A percentile compares a stretch with the other conserved stretches of the same genome.
These are phyloP conservation scores for Salvelinus sp. DNA, from an alignment of 2,113 vertebrate species.

Conservation along the genomic window DNA sequence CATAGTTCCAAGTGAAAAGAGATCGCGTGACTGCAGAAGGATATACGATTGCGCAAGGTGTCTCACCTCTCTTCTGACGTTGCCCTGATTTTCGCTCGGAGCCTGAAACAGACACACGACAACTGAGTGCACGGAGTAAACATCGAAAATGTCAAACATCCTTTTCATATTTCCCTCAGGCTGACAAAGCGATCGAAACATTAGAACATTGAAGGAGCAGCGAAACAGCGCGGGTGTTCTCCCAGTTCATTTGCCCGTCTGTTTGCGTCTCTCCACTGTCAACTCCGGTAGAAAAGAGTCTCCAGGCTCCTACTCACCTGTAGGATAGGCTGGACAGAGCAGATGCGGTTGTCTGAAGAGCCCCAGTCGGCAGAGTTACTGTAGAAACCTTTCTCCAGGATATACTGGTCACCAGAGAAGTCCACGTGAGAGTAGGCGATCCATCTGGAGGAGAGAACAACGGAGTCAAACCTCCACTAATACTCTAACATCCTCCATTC, in stretches of 20 bases:
- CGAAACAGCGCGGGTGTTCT: too few species aligned
- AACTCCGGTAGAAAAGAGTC: neutral
- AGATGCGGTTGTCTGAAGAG: constrained; percentile 73
- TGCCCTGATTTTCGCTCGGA: constrained; percentile 26
- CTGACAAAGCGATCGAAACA: too few species aligned
- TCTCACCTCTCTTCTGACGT: constrained; percentile 58
- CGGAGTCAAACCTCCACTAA: neutral
- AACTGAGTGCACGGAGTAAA: neutral
- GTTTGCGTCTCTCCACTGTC: neutral
- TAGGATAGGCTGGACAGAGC: constrained; percentile 87
- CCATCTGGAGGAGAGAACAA: constrained; percentile 76
- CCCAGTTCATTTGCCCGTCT: neutral
- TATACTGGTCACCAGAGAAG: constrained; percentile 88
- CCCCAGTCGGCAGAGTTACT: constrained; percentile 91
- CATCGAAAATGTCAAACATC: neutral
- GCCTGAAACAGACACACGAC: constrained; percentile 56
- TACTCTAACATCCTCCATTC: too few species aligned
- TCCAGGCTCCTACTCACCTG: constrained; percentile 68
- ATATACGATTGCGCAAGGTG: too few species aligned
- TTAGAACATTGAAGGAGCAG: too few species aligned
- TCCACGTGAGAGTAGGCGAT: constrained; percentile 89
- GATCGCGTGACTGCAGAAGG: too few species aligned
- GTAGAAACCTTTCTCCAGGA: constrained; percentile 95
- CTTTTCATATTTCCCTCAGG: neutral
- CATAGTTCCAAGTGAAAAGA: too few species aligned